Evolutionary conservation across 2,113 vertebrate species (phyloP), one percentile per base, ranked within the genome.

Genomic region (Calyptomena viridis): DNA sequence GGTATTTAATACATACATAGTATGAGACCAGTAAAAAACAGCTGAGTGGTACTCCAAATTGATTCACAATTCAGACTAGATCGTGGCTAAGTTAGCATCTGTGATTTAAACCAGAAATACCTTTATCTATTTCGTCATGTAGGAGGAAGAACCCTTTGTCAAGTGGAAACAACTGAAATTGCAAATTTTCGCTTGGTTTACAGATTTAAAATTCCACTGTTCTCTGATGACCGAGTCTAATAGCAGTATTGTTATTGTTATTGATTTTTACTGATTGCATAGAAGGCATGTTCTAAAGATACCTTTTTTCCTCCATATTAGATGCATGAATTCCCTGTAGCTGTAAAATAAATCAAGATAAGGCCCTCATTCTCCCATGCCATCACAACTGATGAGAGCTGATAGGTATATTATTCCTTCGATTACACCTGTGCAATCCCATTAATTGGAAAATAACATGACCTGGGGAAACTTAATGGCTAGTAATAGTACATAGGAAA

Each of bases 11-110:
- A 72, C 17, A 7, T 42, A 27, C 68, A 76, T n/a, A 74, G 68
- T 88, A 76, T 44, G 81, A 96, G 60, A 76, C 42, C 19, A 69
- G 59, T 85, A 33, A 94, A 83, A 82, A 91, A 49, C 74, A 94
- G 80, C 58, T 6, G 5, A 56, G 63, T 79, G 50, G 85, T 72
- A 63, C 15, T 77, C 58, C 59, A 86, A 17, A 59, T 24, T 40
- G 39, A 84, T 85, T 90, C 88, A 78, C 24, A 44, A 27, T 88
- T 92, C 67, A 62, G 53, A 60, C 47, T 84, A 64, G 35, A 40
- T 40, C 2, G 2, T 53, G 69, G 46, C 39, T 56, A 63, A 60
- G 15, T 87, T 88, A 93, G 49, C 11, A 15, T 56, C 52, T 0
- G 0, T 49, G 28, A 33, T 75, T 86, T 86, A 71, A 86, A 88